These are phyloP conservation scores for Leucozona laternaria DNA, from an alignment of 2,888 invertebrate species.

Conservation along the genomic window DNA sequence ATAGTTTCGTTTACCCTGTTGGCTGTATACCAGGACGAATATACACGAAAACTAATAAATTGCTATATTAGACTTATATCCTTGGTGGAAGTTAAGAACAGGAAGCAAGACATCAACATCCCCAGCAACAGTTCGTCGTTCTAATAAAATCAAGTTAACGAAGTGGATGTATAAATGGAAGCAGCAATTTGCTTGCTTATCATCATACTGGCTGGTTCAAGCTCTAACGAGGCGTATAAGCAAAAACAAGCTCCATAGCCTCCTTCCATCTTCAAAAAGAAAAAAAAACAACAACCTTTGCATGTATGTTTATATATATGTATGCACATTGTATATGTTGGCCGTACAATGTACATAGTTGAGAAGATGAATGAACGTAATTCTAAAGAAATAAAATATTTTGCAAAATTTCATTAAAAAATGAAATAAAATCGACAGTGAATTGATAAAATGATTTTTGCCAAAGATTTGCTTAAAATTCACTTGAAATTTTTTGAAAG, in stretches of 20 bases:
- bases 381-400: neutral
- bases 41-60: slow-evolving; percentile 23
- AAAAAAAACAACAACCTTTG: neutral
- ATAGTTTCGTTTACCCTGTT: slow-evolving; percentile 24
- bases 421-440: neutral
- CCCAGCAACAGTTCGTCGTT: slow-evolving; percentile 20
- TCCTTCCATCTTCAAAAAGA: neutral
- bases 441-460: neutral
- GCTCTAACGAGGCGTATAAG: slow-evolving; percentile 23
- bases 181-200: slow-evolving; percentile 31
- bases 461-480: neutral
- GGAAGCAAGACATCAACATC: neutral
- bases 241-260: neutral
- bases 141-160: slow-evolving; percentile 35
- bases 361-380: neutral
- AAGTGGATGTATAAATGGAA: slow-evolving; percentile 30
- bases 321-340: too few relatives aligned
- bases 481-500: neutral
- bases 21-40: neutral
- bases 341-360: too few relatives aligned
- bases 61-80: slow-evolving; percentile 20
- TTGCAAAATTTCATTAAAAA: neutral
- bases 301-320: too few relatives aligned
- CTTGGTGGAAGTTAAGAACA: neutral
- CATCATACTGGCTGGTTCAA: slow-evolving; percentile 23